These are phyloP conservation scores for Drosophila pandora DNA, from an alignment of 1,140 invertebrate species.

Conservation along the genomic window DNA sequence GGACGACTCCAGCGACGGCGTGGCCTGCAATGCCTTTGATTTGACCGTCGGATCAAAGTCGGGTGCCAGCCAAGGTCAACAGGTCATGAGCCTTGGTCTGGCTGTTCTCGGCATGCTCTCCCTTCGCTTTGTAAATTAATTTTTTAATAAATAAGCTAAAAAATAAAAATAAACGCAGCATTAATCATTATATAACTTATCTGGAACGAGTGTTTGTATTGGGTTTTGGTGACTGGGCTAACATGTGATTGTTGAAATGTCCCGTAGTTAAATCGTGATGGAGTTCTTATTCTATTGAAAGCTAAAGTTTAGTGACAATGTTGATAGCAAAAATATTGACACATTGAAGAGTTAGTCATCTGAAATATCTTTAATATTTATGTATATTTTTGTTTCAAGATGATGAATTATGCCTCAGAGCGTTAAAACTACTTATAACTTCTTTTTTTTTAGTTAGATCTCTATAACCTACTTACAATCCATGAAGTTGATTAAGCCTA, in stretches of 20 bases:
- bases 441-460: no score
- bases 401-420: no score
- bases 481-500: no score
- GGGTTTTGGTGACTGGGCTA: conserved; percentile 16
- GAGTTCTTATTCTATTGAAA: conserved; percentile 4
- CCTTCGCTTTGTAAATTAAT: conserved; percentile 25
- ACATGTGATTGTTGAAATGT: conserved; percentile 39
- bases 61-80: conserved; percentile 14
- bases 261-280: conserved; percentile 17
- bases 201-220: conserved; percentile 2
- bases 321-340: not conserved
- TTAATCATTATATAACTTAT: conserved; percentile 1
- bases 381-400: no score
- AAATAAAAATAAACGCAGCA: conserved; percentile 28
- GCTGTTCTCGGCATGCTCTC: conserved; percentile 30
- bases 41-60: conserved; percentile 30
- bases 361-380: no score
- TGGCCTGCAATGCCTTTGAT: conserved; percentile 66
- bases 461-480: no score
- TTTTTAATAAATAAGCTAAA: not conserved
- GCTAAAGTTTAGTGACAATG: conserved; percentile 4
- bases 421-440: no score
- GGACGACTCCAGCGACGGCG: conserved; percentile 21
- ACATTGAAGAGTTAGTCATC: not conserved
- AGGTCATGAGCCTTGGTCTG: conserved; percentile 30